Evolutionary conservation across 2,797 vertebrate species (phyloP), one percentile per base, ranked within the genome.

Genomic region (Mastacembelus armatus): DNA sequence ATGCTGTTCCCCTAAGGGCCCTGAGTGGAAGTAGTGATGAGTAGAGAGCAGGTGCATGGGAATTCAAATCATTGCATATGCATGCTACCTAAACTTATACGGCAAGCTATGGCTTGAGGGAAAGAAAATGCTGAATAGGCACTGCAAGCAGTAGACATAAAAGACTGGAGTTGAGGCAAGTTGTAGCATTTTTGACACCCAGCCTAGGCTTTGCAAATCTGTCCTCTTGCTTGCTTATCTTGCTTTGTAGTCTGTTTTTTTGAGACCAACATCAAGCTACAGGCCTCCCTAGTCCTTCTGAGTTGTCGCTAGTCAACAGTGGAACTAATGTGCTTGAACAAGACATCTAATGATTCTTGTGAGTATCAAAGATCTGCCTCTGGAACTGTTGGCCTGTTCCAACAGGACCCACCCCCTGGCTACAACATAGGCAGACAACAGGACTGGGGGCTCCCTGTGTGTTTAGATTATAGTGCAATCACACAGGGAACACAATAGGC

Each of bases 281-380:
- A 62, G 66, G 48, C 57, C 56, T 51, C 52, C 61, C 56, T 48
- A 11, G 36, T 68, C 52, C 55, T 81, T 56, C 44, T 15, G 64
- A 77, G 71, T 72, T 12, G 62, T 78, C 89, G 85, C 89, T 64
- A 16, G 66, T 86, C 87, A 90, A 84, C 90, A 89, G 74, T 83
- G 90, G 89, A 92, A 91, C 88, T 89, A 92, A 93, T 92, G 85
- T 66, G 88, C 84, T 87, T 89, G 79, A 88, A 88, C 63, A 81
- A 77, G 78, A 87, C 76, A 80, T 87, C 74, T 86, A 91, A 85
- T 88, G 80, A 80, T 69, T 74, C 73, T 65, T 78, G 77, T 1
- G 16, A 64, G 64, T 85, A 91, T 93, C 91, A 93, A 93, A 93
- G 85, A 52, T 74, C 61, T 42, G 72, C 71, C 80, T 67, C 67